A percentile compares a stretch with the other conserved stretches of the same genome.
phyloP scores from a whole-genome alignment of 2,797 vertebrate genomes.

The Selene dorsalis region DNA sequence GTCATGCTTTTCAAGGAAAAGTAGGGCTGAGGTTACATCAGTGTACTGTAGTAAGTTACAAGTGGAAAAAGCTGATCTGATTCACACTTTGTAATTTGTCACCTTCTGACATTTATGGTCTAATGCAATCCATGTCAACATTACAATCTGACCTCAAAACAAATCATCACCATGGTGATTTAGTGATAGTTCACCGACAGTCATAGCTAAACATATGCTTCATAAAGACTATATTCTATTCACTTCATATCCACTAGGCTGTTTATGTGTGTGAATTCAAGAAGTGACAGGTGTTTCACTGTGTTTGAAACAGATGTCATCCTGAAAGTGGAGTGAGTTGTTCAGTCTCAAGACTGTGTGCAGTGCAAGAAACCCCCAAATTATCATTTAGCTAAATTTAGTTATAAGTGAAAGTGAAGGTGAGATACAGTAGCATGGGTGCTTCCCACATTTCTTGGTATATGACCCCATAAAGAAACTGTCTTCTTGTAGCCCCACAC shows the following conservation, averaged over 20 bases:
- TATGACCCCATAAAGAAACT: neutral
- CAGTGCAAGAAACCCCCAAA: neutral
- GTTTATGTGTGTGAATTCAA: neutral
- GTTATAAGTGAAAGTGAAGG: neutral
- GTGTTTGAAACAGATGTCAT: neutral
- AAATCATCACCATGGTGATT: neutral
- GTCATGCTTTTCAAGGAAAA: neutral
- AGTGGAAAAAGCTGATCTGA: neutral
- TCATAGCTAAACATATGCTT: neutral
- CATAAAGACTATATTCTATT: neutral
- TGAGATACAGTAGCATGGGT: neutral
- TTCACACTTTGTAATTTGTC: neutral
- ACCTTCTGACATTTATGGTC: neutral
- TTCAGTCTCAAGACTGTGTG: too few relatives aligned
- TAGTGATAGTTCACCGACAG: neutral
- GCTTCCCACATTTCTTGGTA: neutral
- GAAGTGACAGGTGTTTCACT: neutral
- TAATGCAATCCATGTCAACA: neutral
- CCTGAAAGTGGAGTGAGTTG: neutral
- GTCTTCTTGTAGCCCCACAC: neutral
- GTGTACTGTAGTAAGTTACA: neutral
- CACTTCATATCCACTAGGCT: too few relatives aligned
- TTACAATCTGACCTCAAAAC: neutral
- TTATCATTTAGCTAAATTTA: slow-evolving; percentile 1
- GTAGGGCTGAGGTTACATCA: slow-evolving; percentile 11